Percentiles rank a stretch among this genome's conserved stretches.
Evolutionary conservation across 2,113 vertebrate species (phyloP).

Genomic region (Zapornia atra): DNA sequence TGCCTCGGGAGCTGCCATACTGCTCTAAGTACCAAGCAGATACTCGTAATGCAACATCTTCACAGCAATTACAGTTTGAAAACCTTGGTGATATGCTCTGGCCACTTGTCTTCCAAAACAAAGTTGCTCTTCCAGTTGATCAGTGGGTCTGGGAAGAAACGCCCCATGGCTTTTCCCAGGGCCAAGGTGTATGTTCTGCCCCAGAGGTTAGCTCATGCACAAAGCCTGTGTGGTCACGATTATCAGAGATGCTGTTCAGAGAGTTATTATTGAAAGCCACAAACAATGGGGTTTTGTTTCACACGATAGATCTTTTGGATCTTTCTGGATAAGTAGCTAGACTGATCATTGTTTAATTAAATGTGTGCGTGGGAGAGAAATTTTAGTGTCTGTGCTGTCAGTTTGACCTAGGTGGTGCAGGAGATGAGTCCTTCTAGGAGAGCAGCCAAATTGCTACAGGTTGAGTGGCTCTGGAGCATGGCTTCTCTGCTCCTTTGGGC

Average conservation of each 20-base stretch:
- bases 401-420: conserved; percentile 79
- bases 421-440: conserved; percentile 79
- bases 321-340: conserved; percentile 13
- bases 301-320: background rate
- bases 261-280: background rate
- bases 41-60: background rate
- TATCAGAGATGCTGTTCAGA: conserved; percentile 14
- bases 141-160: background rate
- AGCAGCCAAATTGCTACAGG: conserved; percentile 75
- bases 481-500: background rate
- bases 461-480: conserved; percentile 76
- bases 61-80: background rate
- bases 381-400: conserved; percentile 60
- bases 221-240: background rate
- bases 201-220: background rate
- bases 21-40: background rate
- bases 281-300: conserved; percentile 41
- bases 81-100: background rate
- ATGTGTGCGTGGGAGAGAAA: background rate
- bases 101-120: background rate
- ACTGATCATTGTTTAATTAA: background rate
- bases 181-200: background rate
- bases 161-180: background rate
- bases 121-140: background rate
- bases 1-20: background rate